phyloP scores from a whole-genome alignment of 2,888 invertebrate genomes.

The Proisotoma minuta region DNA sequence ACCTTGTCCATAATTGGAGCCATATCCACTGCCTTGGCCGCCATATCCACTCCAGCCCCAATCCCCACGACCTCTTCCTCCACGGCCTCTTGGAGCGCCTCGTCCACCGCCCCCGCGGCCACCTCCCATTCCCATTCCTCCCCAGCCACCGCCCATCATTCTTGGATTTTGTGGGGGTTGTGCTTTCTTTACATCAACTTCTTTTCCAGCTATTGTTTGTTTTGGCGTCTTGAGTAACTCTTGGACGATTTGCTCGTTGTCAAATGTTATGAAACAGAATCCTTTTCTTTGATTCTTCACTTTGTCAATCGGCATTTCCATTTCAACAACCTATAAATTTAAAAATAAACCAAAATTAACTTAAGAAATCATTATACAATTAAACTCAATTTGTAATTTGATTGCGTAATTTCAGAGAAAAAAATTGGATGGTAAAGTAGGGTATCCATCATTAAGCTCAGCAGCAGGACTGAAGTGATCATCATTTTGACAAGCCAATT shows the following conservation, averaged over 20 bases:
- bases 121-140: conserved; percentile 38
- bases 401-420: conserved; percentile 21
- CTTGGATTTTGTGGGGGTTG: conserved; percentile 47
- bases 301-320: conserved; percentile 96
- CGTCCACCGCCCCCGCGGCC: conserved; percentile 39
- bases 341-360: conserved; percentile 9
- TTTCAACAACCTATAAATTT: conserved; percentile 75
- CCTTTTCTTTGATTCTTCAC: conserved; percentile 93
- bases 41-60: conserved; percentile 46
- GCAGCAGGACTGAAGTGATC: conserved; percentile 45
- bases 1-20: conserved; percentile 42
- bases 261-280: conserved; percentile 96
- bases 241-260: conserved; percentile 88
- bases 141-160: conserved; percentile 45
- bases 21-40: conserved; percentile 33
- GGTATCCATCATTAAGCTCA: conserved; percentile 41
- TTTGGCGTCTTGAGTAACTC: conserved; percentile 86
- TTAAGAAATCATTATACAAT: no score
- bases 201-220: conserved; percentile 87
- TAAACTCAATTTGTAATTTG: conserved; percentile 3
- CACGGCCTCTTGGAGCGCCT: conserved; percentile 46
- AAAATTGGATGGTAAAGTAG: conserved; percentile 39
- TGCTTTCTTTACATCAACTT: conserved; percentile 53
- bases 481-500: conserved; percentile 30
- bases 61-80: conserved; percentile 40